Conservation (phyloP, 2,888 invertebrate genomes). For the Fragum sueziense region DNA sequence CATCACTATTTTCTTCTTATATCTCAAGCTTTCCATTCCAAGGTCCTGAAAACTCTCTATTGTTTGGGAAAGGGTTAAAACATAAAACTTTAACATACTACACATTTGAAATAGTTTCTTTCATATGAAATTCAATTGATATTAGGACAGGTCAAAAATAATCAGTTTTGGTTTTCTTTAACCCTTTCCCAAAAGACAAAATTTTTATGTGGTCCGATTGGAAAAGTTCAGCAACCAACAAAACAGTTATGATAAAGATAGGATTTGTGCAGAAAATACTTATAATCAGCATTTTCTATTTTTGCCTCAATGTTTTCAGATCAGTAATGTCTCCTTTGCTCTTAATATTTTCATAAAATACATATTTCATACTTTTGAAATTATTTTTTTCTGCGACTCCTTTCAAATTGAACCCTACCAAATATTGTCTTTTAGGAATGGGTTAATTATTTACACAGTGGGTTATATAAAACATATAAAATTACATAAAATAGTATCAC, state of each 20-base stretch:
- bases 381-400: no score
- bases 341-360: no score
- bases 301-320: no score
- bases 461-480: conserved; percentile 4
- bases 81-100: no score
- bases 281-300: no score
- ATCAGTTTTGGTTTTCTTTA: neutral
- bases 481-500: conserved; percentile 15
- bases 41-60: neutral
- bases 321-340: no score
- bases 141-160: neutral
- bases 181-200: neutral
- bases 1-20: neutral
- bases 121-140: neutral
- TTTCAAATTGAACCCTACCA: neutral
- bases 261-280: no score
- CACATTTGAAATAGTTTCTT: no score
- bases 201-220: neutral
- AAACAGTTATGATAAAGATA: neutral
- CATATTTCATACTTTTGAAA: no score
- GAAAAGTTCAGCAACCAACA: neutral
- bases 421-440: neutral
- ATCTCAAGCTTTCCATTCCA: neutral
- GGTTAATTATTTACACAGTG: no score
- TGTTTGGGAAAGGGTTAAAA: neutral